A percentile compares a stretch with the other conserved stretches of the same genome.
Evolutionary conservation across 2,888 invertebrate species (phyloP).

Genomic region (Drosophila tanythrix): DNA sequence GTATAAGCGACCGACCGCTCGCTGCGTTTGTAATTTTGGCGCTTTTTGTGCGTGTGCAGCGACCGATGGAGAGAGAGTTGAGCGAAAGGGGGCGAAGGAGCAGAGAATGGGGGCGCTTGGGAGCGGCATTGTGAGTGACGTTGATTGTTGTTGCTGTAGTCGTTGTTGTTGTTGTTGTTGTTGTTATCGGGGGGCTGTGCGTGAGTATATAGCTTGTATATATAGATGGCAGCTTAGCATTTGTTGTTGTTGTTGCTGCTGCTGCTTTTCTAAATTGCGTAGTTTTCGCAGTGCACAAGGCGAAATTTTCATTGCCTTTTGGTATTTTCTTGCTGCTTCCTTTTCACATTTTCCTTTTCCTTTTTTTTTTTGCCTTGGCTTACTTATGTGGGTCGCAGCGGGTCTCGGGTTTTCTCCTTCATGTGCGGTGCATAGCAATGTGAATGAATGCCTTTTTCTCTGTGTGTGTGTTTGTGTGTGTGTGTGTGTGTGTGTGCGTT

Average conservation of each 20-base stretch:
- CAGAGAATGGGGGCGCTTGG: conserved; percentile 33
- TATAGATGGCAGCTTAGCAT: conserved; percentile 35
- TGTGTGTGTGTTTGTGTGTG: conserved; percentile 20
- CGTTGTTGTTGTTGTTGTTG: conserved; percentile 37
- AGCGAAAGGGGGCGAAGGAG: background rate
- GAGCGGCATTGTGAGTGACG: conserved; percentile 70
- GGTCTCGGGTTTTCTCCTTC: conserved; percentile 38
- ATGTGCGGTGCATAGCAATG: conserved; percentile 71
- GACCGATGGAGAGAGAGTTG: conserved; percentile 14
- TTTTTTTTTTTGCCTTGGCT: conserved; percentile 12
- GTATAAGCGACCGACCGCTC: conserved; percentile 55
- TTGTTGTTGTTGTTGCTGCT: conserved; percentile 40
- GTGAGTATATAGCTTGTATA: conserved; percentile 33
- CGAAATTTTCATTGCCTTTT: conserved; percentile 58
- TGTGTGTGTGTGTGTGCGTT: conserved; percentile 26
- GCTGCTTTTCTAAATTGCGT: conserved; percentile 53
- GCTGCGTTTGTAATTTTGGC: conserved; percentile 81
- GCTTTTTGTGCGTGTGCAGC: conserved; percentile 78
- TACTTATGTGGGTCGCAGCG: conserved; percentile 57
- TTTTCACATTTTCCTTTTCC: conserved; percentile 18
- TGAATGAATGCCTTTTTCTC: conserved; percentile 22
- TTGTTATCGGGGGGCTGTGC: conserved; percentile 1
- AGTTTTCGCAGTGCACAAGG: conserved; percentile 60
- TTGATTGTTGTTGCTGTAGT: conserved; percentile 52
- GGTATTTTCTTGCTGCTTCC: conserved; percentile 25